Conservation (phyloP, 2,113 vertebrate species). For the Pseudolaguvia tuberculata region DNA sequence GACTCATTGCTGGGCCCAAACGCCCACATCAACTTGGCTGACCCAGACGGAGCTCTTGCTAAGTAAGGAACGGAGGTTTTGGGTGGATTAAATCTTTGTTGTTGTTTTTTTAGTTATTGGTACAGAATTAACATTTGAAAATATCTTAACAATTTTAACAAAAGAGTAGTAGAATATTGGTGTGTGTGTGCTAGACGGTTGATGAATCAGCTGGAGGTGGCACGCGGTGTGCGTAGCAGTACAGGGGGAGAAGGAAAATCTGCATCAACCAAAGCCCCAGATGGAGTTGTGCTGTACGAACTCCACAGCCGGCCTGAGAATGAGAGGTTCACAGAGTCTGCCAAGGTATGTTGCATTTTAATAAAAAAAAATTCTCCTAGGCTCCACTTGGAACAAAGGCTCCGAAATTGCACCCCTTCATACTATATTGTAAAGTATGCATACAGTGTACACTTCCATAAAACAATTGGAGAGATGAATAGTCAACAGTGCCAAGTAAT, state of each 20-base stretch:
- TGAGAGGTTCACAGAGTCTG: conserved; percentile 83
- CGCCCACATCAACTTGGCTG: conserved; percentile 83
- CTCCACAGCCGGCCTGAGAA: conserved; percentile 88
- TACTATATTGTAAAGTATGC: too few species aligned
- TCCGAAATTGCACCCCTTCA: too few species aligned
- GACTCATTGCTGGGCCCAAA: conserved; percentile 87
- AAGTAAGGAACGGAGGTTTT: conserved; percentile 65
- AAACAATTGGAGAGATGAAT: too few species aligned
- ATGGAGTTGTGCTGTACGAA: conserved; percentile 81
- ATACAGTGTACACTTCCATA: too few species aligned
- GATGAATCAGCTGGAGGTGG: conserved; percentile 83
- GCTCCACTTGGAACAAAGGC: too few species aligned
- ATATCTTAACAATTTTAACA: conserved; percentile 3
- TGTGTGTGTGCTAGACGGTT: conserved; percentile 73
- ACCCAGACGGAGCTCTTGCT: conserved; percentile 88
- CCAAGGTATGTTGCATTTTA: conserved; percentile 73
- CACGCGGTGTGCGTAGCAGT: conserved; percentile 69
- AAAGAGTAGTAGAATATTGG: too few species aligned
- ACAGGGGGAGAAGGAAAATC: conserved; percentile 56
- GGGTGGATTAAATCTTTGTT: not conserved
- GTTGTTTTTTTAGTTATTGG: not conserved
- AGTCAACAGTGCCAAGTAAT: too few species aligned
- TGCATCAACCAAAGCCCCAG: conserved; percentile 52
- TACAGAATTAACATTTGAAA: not conserved
- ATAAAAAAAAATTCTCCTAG: not conserved